These are phyloP conservation scores for Sebastes goodei DNA, from an alignment of 2,797 vertebrate genomes.

Conservation along the genomic window DNA sequence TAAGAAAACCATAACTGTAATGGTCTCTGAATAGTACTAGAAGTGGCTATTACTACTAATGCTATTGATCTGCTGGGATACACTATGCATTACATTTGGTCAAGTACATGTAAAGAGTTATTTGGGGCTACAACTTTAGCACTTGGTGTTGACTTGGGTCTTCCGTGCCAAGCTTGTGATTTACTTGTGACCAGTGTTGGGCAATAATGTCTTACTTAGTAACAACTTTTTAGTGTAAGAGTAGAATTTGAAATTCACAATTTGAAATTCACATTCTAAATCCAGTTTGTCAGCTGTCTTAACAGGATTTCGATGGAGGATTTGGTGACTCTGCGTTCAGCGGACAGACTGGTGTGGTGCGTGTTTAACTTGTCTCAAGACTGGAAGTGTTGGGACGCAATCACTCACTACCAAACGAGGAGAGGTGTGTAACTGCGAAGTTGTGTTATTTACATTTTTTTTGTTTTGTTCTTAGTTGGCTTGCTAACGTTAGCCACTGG, in stretches of 20 bases:
- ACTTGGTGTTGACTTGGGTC: background rate
- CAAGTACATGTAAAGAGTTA: background rate
- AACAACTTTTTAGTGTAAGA: background rate
- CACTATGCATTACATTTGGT: background rate
- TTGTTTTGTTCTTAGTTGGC: background rate
- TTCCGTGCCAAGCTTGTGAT: background rate
- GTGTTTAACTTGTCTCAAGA: background rate
- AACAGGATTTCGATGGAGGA: background rate
- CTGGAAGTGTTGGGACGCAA: background rate
- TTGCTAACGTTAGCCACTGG: background rate
- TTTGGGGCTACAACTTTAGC: background rate
- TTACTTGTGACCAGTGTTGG: background rate
- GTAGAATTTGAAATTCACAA: background rate
- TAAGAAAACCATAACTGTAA: background rate
- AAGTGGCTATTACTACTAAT: background rate
- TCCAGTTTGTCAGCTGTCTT: background rate
- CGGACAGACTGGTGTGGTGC: background rate
- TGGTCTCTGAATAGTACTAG: background rate
- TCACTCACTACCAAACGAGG: background rate
- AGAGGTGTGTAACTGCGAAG: background rate
- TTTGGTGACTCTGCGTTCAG: background rate
- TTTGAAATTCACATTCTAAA: background rate
- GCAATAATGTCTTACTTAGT: background rate
- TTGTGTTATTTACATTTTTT: no score
- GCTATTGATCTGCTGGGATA: background rate